Percentiles rank a stretch among this genome's conserved stretches.
Evolutionary conservation across 2,888 invertebrate genomes (phyloP).

Genomic region (Drosophila formosana): DNA sequence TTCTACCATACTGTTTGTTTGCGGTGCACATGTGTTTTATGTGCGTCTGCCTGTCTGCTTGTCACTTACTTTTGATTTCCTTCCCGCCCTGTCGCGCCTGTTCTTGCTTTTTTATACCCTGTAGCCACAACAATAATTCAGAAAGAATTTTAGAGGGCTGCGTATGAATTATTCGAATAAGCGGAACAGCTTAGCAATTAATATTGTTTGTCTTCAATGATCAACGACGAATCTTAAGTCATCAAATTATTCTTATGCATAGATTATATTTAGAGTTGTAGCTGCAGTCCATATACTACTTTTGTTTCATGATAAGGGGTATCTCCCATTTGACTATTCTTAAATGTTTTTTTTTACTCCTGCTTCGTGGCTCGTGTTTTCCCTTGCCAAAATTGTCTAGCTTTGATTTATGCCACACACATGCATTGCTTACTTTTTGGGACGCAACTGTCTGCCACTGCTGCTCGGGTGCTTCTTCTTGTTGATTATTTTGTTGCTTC

Average conservation of each 20-base stretch:
- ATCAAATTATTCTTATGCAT: no score
- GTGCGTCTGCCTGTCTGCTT: slow-evolving; percentile 77
- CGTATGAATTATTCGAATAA: not conserved
- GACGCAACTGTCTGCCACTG: slow-evolving; percentile 60
- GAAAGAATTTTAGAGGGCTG: no score
- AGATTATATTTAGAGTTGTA: no score
- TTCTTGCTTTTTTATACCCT: slow-evolving; percentile 34
- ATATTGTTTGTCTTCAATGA: not conserved
- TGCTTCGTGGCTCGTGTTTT: slow-evolving; percentile 65
- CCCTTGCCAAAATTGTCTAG: slow-evolving; percentile 79
- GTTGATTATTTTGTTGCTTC: slow-evolving; percentile 55
- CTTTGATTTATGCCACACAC: slow-evolving; percentile 80
- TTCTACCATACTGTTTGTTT: slow-evolving; percentile 70
- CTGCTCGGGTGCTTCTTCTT: slow-evolving; percentile 26
- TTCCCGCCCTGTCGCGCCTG: slow-evolving; percentile 37
- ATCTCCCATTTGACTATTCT: slow-evolving; percentile 1
- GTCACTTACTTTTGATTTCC: slow-evolving; percentile 82
- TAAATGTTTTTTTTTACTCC: slow-evolving; percentile 27
- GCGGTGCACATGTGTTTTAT: slow-evolving; percentile 79
- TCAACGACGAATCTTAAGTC: no score
- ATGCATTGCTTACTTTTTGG: slow-evolving; percentile 77
- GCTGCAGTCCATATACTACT: no score
- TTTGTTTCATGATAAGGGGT: slow-evolving; percentile 4
- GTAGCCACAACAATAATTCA: not conserved
- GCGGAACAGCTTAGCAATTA: not conserved